Conservation (phyloP, 2,113 vertebrate species). For the Alectura lathami region DNA sequence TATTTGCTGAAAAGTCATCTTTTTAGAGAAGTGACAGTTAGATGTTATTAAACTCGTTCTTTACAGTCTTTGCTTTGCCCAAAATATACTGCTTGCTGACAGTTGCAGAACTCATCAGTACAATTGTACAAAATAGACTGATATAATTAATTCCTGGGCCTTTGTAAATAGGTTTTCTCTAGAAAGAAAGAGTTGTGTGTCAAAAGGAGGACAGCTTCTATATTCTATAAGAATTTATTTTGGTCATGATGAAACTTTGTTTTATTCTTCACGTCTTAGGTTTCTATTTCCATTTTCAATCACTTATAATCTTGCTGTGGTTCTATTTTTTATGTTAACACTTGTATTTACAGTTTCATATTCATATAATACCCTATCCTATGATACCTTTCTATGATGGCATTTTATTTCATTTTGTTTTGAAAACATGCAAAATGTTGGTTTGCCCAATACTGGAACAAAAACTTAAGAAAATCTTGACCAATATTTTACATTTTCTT, state of each 20-base stretch:
- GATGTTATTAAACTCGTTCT: neutral
- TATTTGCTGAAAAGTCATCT: neutral
- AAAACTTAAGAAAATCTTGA: neutral
- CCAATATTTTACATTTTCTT: neutral
- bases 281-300: neutral
- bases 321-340: neutral
- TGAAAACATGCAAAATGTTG: neutral
- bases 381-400: neutral
- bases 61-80: neutral
- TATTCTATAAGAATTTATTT: neutral
- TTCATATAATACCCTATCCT: neutral
- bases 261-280: neutral
- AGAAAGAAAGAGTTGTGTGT: neutral
- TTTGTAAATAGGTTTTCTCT: neutral
- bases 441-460: neutral
- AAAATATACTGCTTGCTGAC: neutral
- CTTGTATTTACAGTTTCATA: neutral
- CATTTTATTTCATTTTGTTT: neutral
- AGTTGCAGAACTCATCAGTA: neutral
- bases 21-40: neutral
- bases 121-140: neutral
- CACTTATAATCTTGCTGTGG: neutral
- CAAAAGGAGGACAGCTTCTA: neutral
- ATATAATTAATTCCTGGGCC: neutral
- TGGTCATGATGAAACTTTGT: neutral